Conservation (phyloP, 1,140 invertebrate genomes). For the Mercenaria mercenaria region DNA sequence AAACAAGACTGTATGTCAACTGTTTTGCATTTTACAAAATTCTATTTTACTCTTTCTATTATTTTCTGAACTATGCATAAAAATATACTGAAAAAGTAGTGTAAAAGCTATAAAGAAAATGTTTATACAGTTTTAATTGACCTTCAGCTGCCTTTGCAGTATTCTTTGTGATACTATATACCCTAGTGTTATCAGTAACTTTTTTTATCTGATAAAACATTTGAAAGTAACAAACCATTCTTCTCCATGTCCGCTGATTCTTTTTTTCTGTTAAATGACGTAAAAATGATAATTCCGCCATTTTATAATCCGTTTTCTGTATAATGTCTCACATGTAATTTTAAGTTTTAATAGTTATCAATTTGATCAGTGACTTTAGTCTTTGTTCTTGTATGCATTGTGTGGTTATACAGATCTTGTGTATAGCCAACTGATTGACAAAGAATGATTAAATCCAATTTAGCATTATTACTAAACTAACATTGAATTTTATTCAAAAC, state of each 20-base stretch:
- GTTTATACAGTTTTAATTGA: background rate
- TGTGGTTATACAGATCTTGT: background rate
- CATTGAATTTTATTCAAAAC: background rate
- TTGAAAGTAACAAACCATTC: conserved; percentile 40
- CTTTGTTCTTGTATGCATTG: conserved; percentile 34
- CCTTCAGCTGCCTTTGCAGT: conserved; percentile 36
- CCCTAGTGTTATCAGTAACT: background rate
- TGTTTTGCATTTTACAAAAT: too few species aligned
- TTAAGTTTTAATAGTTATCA: conserved; percentile 23
- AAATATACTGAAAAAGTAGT: too few species aligned
- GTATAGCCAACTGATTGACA: background rate
- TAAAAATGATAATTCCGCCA: conserved; percentile 65
- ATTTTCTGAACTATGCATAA: too few species aligned
- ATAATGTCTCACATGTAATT: background rate
- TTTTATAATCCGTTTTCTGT: conserved; percentile 15
- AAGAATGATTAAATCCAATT: conserved; percentile 11
- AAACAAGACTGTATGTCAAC: too few species aligned
- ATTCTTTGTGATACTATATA: background rate
- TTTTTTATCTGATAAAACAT: background rate
- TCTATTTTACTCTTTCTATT: too few species aligned
- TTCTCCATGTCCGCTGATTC: conserved; percentile 56
- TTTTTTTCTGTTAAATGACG: conserved; percentile 65
- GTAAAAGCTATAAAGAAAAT: too few species aligned
- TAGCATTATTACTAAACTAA: background rate
- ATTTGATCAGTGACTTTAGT: background rate